Evolutionary conservation across 2,113 vertebrate species (phyloP), one percentile per base, ranked within the genome.

Genomic region (Hystrix brachyura): DNA sequence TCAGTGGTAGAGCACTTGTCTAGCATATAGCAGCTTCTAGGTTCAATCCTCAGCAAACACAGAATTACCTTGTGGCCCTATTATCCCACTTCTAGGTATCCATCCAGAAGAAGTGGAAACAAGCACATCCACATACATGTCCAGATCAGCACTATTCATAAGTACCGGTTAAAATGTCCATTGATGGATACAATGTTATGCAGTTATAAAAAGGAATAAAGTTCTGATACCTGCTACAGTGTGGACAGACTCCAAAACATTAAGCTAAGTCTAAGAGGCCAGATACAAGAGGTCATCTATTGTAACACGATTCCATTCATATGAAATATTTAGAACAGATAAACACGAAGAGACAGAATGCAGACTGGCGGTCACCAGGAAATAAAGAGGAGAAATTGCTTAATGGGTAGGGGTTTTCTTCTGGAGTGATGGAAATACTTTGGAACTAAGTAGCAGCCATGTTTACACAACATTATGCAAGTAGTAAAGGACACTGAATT

Each of bases 101-200:
- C 76, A 90, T 62, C 17, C 46, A 27, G 69, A 60, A 83, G 27
- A 92, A 95, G 1, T n/a, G 59, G 85, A 95, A 83, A 83, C 29
- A 81, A 64, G 51, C 11, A 55, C 51, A 46, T 0, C 8, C 14
- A 87, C 32, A 59, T 13, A 14, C 46, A 43, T 6, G 55, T 84
- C 55, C 87, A 43, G 17, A 51, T 79, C 13, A 10, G 34, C 76
- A 53, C 72, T 62, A 27, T 14, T 72, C 27, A 51, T 53, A 59
- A 74, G 0, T n/a, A 57, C 12, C 38, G 87, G 76, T 3, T 43
- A 14, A 65, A 74, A 83, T 9, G 67, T 69, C 67, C 18, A 18
- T 17, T 14, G 3, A 48, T 25, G n/a, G 67, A 59, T 11, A 69
- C 46, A 78, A 34, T 43, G 88, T 3, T 67, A 32, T 18, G 64